Evolutionary conservation across 1,140 invertebrate genomes (phyloP).

Genomic region (Lepidurus arcticus): DNA sequence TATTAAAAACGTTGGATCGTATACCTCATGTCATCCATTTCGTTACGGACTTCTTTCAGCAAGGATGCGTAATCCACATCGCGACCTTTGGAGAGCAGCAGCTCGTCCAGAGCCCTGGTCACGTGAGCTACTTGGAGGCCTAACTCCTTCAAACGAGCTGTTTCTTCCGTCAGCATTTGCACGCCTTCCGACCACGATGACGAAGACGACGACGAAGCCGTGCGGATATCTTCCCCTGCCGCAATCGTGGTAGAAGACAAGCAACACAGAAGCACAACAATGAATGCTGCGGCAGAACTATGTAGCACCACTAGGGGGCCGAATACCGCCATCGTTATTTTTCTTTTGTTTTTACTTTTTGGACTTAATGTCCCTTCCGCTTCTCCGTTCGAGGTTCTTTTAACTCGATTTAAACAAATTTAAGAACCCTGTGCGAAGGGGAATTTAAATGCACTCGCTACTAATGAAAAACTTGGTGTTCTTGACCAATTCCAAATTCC

Average conservation of each 20-base stretch:
- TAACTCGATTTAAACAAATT: no score
- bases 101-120: conserved; percentile 28
- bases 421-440: no score
- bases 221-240: not conserved
- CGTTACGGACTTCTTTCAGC: conserved; percentile 29
- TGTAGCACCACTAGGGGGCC: not conserved
- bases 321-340: conserved; percentile 1
- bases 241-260: not conserved
- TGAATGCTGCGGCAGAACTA: not conserved
- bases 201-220: not conserved
- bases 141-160: conserved; percentile 24
- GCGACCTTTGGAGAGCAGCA: conserved; percentile 30
- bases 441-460: no score
- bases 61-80: conserved; percentile 32
- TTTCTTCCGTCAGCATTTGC: conserved; percentile 27
- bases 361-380: not conserved
- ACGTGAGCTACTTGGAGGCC: conserved; percentile 28
- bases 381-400: no score
- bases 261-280: not conserved
- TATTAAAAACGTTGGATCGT: no score
- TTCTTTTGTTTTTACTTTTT: not conserved
- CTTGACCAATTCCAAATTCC: no score
- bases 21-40: conserved; percentile 31
- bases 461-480: no score
- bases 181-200: conserved; percentile 23